Percentiles rank a stretch among this genome's conserved stretches.
Conservation (phyloP, 2,797 vertebrate species). For the Lophotriccus pileatus region DNA sequence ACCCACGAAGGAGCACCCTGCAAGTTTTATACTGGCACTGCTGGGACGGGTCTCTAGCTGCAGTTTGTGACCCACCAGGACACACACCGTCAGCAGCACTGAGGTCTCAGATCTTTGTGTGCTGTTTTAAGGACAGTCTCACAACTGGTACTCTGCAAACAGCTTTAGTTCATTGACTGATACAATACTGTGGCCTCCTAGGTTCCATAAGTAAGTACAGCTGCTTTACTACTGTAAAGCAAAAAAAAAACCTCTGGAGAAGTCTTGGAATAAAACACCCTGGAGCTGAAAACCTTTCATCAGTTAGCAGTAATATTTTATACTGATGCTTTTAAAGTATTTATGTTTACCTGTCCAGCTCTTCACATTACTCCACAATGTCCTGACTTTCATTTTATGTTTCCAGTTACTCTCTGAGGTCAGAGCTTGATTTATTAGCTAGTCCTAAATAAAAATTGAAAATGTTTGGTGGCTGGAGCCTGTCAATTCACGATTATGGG, state of each 20-base stretch:
- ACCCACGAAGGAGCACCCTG: background rate
- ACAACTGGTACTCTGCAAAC: background rate
- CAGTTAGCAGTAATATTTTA: background rate
- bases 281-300: constrained; percentile 3
- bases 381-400: background rate
- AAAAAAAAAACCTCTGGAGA: background rate
- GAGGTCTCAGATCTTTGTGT: background rate
- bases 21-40: background rate
- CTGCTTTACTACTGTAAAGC: constrained; percentile 20
- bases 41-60: background rate
- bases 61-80: background rate
- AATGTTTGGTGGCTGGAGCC: background rate
- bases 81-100: background rate
- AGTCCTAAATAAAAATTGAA: constrained; percentile 33
- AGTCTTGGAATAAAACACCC: background rate
- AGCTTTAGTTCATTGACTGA: background rate
- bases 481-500: background rate
- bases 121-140: background rate
- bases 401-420: constrained; percentile 6
- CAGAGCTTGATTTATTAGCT: constrained; percentile 39
- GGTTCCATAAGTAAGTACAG: background rate
- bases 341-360: background rate
- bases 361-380: background rate
- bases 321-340: background rate
- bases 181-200: background rate